Percentiles rank a stretch among this genome's conserved stretches.
Evolutionary conservation across 1,140 invertebrate genomes (phyloP).

Genomic region (Drusus annulatus): DNA sequence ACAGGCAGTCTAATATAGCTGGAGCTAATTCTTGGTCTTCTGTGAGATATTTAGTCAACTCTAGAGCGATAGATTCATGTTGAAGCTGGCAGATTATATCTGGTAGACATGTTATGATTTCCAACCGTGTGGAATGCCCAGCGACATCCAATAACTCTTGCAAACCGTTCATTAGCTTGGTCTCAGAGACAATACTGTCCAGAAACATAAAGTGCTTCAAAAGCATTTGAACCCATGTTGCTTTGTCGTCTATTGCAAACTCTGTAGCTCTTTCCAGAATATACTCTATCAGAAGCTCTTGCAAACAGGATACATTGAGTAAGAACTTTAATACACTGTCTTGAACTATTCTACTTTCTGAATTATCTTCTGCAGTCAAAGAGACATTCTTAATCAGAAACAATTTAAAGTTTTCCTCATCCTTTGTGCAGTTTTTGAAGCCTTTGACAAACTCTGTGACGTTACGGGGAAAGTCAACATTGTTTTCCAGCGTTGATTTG

Average conservation of each 20-base stretch:
- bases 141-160: slow-evolving; percentile 66
- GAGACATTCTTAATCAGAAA: slow-evolving; percentile 66
- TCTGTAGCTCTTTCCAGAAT: slow-evolving; percentile 66
- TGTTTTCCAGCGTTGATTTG: slow-evolving; percentile 65
- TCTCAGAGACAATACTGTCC: slow-evolving; percentile 62
- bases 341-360: slow-evolving; percentile 60
- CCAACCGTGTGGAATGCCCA: slow-evolving; percentile 64
- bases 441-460: slow-evolving; percentile 63
- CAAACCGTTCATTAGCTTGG: slow-evolving; percentile 64
- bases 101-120: slow-evolving; percentile 69
- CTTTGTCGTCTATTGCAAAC: slow-evolving; percentile 63
- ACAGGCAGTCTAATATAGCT: slow-evolving; percentile 67
- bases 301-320: slow-evolving; percentile 64
- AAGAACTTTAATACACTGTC: slow-evolving; percentile 67
- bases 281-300: slow-evolving; percentile 65
- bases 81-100: slow-evolving; percentile 67
- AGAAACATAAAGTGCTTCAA: slow-evolving; percentile 66
- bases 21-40: slow-evolving; percentile 66
- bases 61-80: slow-evolving; percentile 65
- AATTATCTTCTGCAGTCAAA: slow-evolving; percentile 60
- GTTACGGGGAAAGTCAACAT: slow-evolving; percentile 66
- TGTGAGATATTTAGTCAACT: slow-evolving; percentile 66
- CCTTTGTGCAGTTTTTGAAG: slow-evolving; percentile 63
- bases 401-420: slow-evolving; percentile 63
- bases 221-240: slow-evolving; percentile 66